Evolutionary conservation across 2,888 invertebrate species (phyloP).

Genomic region (Cantharis rustica): DNA sequence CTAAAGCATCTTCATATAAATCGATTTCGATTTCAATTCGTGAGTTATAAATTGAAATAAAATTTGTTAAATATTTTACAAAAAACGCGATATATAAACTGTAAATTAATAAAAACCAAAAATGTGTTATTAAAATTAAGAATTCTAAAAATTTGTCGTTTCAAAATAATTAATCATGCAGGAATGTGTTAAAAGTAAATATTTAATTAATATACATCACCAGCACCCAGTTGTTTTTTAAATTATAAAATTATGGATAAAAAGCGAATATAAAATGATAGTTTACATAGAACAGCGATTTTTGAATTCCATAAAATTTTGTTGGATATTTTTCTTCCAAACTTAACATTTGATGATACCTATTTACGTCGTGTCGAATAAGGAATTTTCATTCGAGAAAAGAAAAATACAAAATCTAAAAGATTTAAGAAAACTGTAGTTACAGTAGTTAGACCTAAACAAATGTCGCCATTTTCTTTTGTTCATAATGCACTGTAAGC

Average conservation of each 20-base stretch:
- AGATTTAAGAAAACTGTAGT: background rate
- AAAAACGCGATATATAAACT: background rate
- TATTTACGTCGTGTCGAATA: background rate
- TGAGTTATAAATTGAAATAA: background rate
- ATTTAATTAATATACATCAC: background rate
- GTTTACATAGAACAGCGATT: background rate
- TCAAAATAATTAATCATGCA: background rate
- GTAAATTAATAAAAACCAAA: background rate
- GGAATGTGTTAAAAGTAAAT: background rate
- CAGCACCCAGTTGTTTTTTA: background rate
- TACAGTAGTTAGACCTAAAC: slow-evolving; percentile 3
- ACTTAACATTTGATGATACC: background rate
- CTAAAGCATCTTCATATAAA: background rate
- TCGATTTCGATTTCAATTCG: background rate
- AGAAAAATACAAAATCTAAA: background rate
- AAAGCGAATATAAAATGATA: background rate
- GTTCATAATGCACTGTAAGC: slow-evolving; percentile 14
- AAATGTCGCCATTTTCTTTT: slow-evolving; percentile 18
- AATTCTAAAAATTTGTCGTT: background rate
- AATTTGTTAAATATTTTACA: background rate
- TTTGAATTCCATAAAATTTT: background rate
- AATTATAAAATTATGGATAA: background rate
- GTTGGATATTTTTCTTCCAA: background rate
- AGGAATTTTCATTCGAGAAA: background rate
- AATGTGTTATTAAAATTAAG: background rate